Percentiles rank a stretch among this genome's conserved stretches.
Evolutionary conservation across 2,797 vertebrate species (phyloP).

Genomic region (Hemibagrus guttatus): DNA sequence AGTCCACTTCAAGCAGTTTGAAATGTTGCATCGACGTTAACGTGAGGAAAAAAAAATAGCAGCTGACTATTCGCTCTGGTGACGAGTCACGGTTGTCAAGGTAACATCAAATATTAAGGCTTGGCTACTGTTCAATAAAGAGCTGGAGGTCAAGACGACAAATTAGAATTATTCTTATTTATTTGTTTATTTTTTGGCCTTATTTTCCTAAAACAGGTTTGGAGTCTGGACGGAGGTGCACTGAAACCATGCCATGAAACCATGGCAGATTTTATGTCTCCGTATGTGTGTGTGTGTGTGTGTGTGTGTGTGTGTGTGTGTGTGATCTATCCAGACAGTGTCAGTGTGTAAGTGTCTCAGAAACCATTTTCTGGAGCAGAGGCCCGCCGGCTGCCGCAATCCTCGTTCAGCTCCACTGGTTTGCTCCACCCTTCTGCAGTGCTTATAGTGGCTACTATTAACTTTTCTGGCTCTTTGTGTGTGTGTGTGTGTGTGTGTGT

Average conservation of each 20-base stretch:
- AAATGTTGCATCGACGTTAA: background rate
- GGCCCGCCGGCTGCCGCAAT: slow-evolving; percentile 58
- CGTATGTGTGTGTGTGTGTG: slow-evolving; percentile 13
- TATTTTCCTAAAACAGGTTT: background rate
- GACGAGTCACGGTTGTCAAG: background rate
- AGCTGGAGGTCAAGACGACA: background rate
- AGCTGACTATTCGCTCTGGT: background rate
- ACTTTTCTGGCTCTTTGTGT: slow-evolving; percentile 31
- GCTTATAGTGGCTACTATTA: slow-evolving; percentile 48
- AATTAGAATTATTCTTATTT: no score
- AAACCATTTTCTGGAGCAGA: slow-evolving; percentile 45
- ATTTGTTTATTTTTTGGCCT: no score
- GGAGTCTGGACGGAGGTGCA: background rate
- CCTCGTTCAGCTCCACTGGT: slow-evolving; percentile 57
- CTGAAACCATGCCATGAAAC: background rate
- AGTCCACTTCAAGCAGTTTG: background rate
- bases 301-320: slow-evolving; percentile 11
- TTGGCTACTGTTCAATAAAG: background rate
- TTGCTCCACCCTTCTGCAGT: slow-evolving; percentile 65
- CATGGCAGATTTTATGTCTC: slow-evolving; percentile 14
- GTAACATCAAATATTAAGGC: background rate
- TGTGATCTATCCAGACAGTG: slow-evolving; percentile 2
- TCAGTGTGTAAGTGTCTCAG: slow-evolving; percentile 4
- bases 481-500: slow-evolving; percentile 39
- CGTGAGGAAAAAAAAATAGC: background rate